Conservation (phyloP, 2,888 invertebrate genomes). For the Boloria euphrosyne region DNA sequence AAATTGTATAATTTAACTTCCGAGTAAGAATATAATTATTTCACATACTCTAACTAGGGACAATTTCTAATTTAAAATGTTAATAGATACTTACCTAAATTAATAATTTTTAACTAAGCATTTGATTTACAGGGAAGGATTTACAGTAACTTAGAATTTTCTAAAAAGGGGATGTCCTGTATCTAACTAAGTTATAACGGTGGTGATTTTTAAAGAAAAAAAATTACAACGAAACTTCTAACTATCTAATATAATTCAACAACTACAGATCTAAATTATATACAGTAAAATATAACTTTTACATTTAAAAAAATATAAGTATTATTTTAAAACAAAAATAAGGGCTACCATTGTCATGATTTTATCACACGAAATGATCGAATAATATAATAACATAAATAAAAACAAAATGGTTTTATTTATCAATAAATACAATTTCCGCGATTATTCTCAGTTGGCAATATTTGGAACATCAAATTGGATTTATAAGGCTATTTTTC, state of each 20-base stretch:
- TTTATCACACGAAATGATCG: background rate
- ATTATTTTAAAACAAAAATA: background rate
- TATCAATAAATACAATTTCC: conserved; percentile 31
- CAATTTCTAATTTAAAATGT: no score
- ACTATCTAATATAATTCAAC: no score
- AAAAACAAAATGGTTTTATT: conserved; percentile 23
- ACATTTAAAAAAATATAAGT: background rate
- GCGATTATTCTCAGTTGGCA: conserved; percentile 28
- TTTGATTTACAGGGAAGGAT: no score
- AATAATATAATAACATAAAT: conserved; percentile 10
- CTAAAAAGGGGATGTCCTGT: no score
- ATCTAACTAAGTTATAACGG: no score
- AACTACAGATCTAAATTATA: no score
- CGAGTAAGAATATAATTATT: background rate
- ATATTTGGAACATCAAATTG: conserved; percentile 31
- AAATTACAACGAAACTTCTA: no score
- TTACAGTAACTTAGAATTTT: no score
- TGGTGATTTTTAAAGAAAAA: no score
- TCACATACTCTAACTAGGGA: background rate
- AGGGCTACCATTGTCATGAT: background rate
- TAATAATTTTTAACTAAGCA: no score
- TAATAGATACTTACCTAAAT: no score
- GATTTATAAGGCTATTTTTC: conserved; percentile 28
- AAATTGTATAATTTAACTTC: conserved; percentile 9
- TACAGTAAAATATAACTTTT: no score